Evolutionary conservation across 2,888 invertebrate genomes (phyloP).

Genomic region (Ecdyonurus torrentis): DNA sequence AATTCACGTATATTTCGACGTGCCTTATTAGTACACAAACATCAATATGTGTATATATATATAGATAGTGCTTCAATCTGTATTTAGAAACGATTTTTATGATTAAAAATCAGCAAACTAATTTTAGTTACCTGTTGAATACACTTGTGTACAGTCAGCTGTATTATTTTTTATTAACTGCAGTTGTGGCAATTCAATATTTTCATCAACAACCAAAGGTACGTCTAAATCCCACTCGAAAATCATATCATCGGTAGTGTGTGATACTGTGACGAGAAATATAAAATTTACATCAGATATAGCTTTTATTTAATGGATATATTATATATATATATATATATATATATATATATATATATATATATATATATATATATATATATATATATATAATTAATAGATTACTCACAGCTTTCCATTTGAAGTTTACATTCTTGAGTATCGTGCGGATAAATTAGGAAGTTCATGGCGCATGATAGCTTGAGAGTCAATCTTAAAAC

Average conservation of each 20-base stretch:
- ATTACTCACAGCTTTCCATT: constrained; percentile 85
- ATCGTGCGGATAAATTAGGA: constrained; percentile 85
- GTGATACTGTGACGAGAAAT: constrained; percentile 55
- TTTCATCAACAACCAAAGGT: constrained; percentile 73
- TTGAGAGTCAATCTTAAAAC: constrained; percentile 51
- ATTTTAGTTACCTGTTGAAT: constrained; percentile 77
- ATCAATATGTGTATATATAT: no score
- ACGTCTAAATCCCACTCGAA: constrained; percentile 88
- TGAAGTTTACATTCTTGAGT: constrained; percentile 87
- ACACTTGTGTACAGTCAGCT: constrained; percentile 82
- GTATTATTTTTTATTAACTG: constrained; percentile 73
- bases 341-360: no score
- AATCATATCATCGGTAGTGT: constrained; percentile 84
- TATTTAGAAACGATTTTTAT: no score
- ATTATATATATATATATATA: no score
- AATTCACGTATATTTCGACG: no score
- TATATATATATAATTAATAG: no score
- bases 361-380: no score
- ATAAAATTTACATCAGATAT: no score
- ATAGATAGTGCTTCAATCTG: no score
- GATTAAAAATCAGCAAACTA: no score
- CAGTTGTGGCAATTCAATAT: constrained; percentile 80
- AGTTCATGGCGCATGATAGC: constrained; percentile 87
- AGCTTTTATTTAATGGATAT: not conserved
- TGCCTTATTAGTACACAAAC: no score